Evolutionary conservation across 2,113 vertebrate genomes (phyloP).

Genomic region (Eudyptes chrysolophus): DNA sequence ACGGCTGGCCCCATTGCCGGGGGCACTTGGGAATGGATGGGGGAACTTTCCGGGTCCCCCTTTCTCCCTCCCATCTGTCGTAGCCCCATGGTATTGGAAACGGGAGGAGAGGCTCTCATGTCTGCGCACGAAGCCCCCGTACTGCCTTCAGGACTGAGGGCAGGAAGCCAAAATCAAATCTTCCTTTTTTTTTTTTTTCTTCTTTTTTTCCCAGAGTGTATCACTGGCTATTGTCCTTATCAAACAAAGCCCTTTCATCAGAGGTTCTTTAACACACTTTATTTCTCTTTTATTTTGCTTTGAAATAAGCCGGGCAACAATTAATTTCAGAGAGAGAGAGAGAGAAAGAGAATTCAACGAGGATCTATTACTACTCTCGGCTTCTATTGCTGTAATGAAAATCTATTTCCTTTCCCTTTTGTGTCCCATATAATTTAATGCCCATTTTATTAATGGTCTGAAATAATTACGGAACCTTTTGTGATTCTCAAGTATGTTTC

Average conservation of each 20-base stretch:
- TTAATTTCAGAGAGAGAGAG: constrained; percentile 98
- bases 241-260: constrained; percentile 99
- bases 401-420: constrained; percentile 99
- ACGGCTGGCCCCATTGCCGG: fast-evolving
- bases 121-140: not conserved
- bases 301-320: constrained; percentile 99
- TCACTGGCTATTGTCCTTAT: constrained; percentile 86
- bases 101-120: not conserved
- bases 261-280: constrained; percentile 95
- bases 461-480: constrained; percentile 99
- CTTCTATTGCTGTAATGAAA: constrained; percentile 99
- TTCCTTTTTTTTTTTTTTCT: constrained; percentile 48
- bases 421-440: constrained; percentile 99
- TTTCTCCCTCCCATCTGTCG: not conserved
- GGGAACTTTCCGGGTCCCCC: not conserved
- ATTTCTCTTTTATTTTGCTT: constrained; percentile 98
- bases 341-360: constrained; percentile 96
- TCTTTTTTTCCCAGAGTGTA: constrained; percentile 75
- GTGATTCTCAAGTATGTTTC: constrained; percentile 99
- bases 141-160: constrained; percentile 52
- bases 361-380: constrained; percentile 99
- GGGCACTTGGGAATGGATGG: not conserved
- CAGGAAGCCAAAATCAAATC: constrained; percentile 75
- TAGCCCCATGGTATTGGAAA: not conserved
- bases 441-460: constrained; percentile 99